These are phyloP conservation scores for Nesometra sesokonis DNA, from an alignment of 35 echinoderm and acorn worm genomes.

Conservation along the genomic window DNA sequence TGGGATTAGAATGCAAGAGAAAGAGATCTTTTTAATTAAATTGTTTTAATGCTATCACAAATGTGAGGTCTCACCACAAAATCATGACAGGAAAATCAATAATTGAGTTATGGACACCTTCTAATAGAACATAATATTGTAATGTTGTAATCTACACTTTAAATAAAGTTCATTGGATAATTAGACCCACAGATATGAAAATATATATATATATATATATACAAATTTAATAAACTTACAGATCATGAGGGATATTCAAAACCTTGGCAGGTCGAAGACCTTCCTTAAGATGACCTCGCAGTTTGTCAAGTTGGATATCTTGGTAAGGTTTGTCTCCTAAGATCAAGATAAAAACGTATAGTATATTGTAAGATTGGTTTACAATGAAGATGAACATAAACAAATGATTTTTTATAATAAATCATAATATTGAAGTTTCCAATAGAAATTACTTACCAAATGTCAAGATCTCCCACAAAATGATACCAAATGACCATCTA, in stretches of 20 bases:
- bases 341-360: not conserved
- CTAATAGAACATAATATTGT: no score
- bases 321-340: not conserved
- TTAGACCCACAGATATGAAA: no score
- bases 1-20: no score
- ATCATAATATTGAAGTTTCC: not conserved
- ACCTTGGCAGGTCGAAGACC: not conserved
- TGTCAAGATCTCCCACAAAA: slow-evolving; percentile 30
- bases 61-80: no score
- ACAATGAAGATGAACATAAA: not conserved
- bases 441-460: slow-evolving; percentile 44
- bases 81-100: no score
- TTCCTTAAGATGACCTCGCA: not conserved
- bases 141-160: no score
- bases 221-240: not conserved
- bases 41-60: no score
- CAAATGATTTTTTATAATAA: not conserved
- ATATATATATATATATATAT: no score
- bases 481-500: slow-evolving; percentile 34
- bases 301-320: not conserved
- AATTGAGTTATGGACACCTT: no score
- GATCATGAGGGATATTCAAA: not conserved
- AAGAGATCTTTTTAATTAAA: no score
- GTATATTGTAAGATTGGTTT: no score
- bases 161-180: no score